Conservation (phyloP, 2,888 invertebrate genomes). For the Pseudococcus longispinus region DNA sequence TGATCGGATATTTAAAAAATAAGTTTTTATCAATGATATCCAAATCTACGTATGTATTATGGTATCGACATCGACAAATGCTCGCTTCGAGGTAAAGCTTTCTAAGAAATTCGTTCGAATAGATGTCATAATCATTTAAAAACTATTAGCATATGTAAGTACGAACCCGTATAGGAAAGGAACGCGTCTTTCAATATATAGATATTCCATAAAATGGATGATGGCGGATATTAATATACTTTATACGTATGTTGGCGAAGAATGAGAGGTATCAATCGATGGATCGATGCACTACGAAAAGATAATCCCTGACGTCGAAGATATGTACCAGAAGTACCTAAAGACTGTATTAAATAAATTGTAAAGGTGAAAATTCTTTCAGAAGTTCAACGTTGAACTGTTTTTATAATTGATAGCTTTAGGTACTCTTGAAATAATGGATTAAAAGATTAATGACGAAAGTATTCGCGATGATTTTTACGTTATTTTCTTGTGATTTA, state of each 20-base stretch:
- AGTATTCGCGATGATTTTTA: background rate
- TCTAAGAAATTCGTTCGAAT: background rate
- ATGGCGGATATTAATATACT: background rate
- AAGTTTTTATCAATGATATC: background rate
- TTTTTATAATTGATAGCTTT: background rate
- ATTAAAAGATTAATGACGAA: background rate
- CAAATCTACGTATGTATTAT: background rate
- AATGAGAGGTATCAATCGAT: background rate
- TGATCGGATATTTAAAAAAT: background rate
- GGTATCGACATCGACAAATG: background rate
- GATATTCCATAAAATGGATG: background rate
- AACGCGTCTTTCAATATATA: background rate
- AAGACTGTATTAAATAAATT: background rate
- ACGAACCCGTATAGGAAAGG: too few species aligned
- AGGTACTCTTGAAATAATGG: conserved; percentile 5
- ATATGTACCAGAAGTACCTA: background rate
- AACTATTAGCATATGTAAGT: background rate
- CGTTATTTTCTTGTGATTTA: background rate
- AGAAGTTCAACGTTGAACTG: background rate
- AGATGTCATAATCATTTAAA: background rate
- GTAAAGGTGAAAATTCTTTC: background rate
- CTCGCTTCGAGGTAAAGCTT: background rate
- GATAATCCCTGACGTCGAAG: background rate
- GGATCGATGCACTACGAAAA: background rate
- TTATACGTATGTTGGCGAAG: background rate